Base-by-base conservation (phyloP, 2,113 vertebrate genomes). In the Lethenteron camtschaticum region DNA sequence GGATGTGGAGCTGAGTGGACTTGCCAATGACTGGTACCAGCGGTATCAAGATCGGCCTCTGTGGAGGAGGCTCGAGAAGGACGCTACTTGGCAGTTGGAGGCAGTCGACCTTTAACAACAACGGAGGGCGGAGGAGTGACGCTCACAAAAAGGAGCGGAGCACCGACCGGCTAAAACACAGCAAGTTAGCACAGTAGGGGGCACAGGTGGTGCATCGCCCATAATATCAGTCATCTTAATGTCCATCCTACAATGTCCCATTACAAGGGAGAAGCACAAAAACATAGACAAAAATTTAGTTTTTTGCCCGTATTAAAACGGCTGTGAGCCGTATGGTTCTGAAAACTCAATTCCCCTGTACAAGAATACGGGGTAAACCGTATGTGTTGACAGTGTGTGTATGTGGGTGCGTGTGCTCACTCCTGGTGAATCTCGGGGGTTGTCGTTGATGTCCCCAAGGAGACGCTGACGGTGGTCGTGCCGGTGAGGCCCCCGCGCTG, bases 401-500 rank as follows among this genome's bases (percentile, higher is more conserved):
- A 41, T 6, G 41, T 41, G 41, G 41, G 41, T 41, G 41, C 41
- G 41, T 10, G 4, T 63, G 72, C 90, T 85, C 83, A 96, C 92
- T 85, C 76, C 85, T 81, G 59, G 84, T 78, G 76, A 96, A 96
- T 57, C 83, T 86, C 12, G 91, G 91, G 0, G 88, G 72, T 96
- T 96, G 77, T 96, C 92, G 2, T 96, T 96, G 72, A 96, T 88
- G 59, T 96, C 92, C 1, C 90, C 20, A 96, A 84, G 3, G 86
- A 91, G 74, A 96, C 85, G 0, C 88, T 96, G 71, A 96, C 89
- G 1, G 90, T 87, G 0, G 92, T 92, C 12, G 89, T 96, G 60
- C 92, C 90, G 3, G 92, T 95, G 41, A 96, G 83, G 59, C 92
- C 92, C 2, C 92, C 92, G 74, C 92, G 90, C 81, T 95, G 90